Conservation (phyloP, 1,140 invertebrate species). For the Listronotus bonariensis region DNA sequence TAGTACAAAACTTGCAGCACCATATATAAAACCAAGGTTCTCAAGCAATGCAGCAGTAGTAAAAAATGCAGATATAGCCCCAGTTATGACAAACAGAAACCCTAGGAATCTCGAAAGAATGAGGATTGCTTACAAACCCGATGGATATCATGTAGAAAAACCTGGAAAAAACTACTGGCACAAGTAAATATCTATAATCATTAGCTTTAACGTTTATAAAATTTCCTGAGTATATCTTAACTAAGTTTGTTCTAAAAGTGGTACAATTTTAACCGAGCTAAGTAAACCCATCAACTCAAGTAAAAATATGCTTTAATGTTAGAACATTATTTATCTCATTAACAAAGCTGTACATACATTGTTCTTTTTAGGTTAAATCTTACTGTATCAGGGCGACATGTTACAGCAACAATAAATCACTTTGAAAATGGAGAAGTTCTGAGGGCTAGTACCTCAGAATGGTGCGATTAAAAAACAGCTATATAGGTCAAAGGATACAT, state of each 20-base stretch:
- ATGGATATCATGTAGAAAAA: slow-evolving; percentile 81
- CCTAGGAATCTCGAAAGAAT: slow-evolving; percentile 88
- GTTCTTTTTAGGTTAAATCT: slow-evolving; percentile 64
- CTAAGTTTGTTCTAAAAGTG: too few species aligned
- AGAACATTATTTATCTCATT: neutral
- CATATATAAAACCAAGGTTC: neutral
- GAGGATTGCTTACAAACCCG: slow-evolving; percentile 79
- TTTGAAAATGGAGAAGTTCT: slow-evolving; percentile 75
- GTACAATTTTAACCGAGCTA: too few species aligned
- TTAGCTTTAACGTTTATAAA: too few species aligned
- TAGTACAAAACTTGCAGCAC: neutral
- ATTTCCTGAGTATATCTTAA: too few species aligned
- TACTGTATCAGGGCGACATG: slow-evolving; percentile 56
- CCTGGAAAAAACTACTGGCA: slow-evolving; percentile 75
- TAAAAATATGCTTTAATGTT: too few species aligned
- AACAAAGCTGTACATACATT: too few species aligned
- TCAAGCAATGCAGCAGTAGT: neutral
- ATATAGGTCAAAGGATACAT: slow-evolving; percentile 74
- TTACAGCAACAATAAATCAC: slow-evolving; percentile 72
- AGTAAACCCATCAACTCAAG: too few species aligned
- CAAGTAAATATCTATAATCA: slow-evolving; percentile 63
- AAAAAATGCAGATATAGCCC: slow-evolving; percentile 40
- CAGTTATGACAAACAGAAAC: slow-evolving; percentile 74
- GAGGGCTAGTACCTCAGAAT: slow-evolving; percentile 82
- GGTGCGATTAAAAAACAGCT: slow-evolving; percentile 81